Percentiles rank a stretch among this genome's conserved stretches.
These are phyloP conservation scores for Anthrax anthrax DNA, from an alignment of 2,888 invertebrate species.

Conservation along the genomic window DNA sequence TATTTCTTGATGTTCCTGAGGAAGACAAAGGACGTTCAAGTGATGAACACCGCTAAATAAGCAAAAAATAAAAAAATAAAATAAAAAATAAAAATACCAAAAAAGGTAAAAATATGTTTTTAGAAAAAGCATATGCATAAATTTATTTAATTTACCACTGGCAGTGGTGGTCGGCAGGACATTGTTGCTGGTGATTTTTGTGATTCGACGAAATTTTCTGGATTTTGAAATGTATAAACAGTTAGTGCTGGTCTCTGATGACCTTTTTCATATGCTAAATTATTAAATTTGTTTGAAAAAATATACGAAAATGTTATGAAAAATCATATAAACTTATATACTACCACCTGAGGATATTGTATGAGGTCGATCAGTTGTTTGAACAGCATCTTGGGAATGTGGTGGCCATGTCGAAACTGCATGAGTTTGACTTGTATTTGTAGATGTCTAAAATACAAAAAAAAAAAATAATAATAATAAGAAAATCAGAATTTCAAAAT, in stretches of 20 bases:
- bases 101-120: too few species aligned
- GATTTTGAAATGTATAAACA: slow-evolving; percentile 76
- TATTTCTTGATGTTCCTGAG: slow-evolving; percentile 28
- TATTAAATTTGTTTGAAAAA: slow-evolving; percentile 1
- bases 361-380: slow-evolving; percentile 71
- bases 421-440: slow-evolving; percentile 32
- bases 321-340: not conserved
- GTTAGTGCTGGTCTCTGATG: slow-evolving; percentile 74
- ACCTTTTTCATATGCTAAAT: slow-evolving; percentile 69
- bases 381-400: slow-evolving; percentile 34
- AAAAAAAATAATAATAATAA: slow-evolving; percentile 2
- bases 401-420: slow-evolving; percentile 36
- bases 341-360: slow-evolving; percentile 68
- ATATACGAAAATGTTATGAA: not conserved
- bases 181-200: slow-evolving; percentile 39
- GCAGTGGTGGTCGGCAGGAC: slow-evolving; percentile 52
- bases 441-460: slow-evolving; percentile 36
- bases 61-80: too few species aligned
- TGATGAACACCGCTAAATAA: slow-evolving; percentile 62
- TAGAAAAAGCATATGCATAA: too few species aligned
- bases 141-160: slow-evolving; percentile 42
- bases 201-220: slow-evolving; percentile 39
- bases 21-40: slow-evolving; percentile 64
- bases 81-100: too few species aligned
- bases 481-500: not conserved